Base-by-base conservation (phyloP, 2,888 invertebrate species). In the Ceramica pisi region DNA sequence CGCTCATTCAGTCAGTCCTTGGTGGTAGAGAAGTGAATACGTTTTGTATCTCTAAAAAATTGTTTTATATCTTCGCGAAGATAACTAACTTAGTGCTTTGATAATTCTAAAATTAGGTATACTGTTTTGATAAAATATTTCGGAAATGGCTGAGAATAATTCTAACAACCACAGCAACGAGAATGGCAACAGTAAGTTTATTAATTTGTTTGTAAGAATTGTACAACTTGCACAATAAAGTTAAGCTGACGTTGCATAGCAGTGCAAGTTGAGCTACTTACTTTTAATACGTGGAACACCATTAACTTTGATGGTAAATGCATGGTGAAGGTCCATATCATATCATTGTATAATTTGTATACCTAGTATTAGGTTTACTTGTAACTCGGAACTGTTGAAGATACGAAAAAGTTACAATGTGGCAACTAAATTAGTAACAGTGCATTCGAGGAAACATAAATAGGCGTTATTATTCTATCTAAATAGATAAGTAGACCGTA, bases 101-200 rank as follows among this genome's bases (percentile, higher is more conserved):
- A 21, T 59, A 23, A 31, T 62, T 59, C 50, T 53, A 16, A 51
- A 65, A 46, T n/a, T 16, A 31, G 12, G 41, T 23, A 53, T 16
- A 71, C 10, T 21, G 46, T 46, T 57, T 46, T 46, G 7, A 46
- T 44, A 14, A 41, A 60, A 35, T 50, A 81, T 55, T 56, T 63
- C 23, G 14, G 75, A 60, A 55, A 87, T 85, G 87, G 61, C 80
- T 63, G 81, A 73, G 57, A 86, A 67, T 72, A 77, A 80, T 71
- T 75, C 41, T 26, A 80, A 84, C 26, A 70, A 60, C 21, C 60
- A 59, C 53, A 44, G 38, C 53, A 21, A 70, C 44, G 68, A 70
- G 56, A 75, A 77, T 41, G 69, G 77, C 59, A 23, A 50, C 55
- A 65, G 83, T 81, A 70, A 71, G 74, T 75, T 65, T 14, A 59